Evolutionary conservation across 2,888 invertebrate genomes (phyloP).

Genomic region (Drosophila mercatorum): DNA sequence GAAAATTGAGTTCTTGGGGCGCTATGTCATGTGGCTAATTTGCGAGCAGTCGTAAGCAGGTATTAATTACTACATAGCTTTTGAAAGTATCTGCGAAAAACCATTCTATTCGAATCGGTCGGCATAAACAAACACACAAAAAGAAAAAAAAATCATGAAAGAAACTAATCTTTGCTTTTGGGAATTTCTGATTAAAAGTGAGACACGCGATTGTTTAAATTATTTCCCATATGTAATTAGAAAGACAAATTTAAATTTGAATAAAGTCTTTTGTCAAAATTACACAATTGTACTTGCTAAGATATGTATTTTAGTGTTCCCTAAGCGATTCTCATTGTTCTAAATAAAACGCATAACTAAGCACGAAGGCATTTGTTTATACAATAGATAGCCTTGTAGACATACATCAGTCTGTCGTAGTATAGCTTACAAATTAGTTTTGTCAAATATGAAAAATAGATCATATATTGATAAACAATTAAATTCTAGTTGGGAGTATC

Average conservation of each 20-base stretch:
- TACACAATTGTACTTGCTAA: slow-evolving; percentile 19
- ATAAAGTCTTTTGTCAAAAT: slow-evolving; percentile 50
- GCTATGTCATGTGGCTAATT: slow-evolving; percentile 67
- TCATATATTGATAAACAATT: no score
- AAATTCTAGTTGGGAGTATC: background rate
- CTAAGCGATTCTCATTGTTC: slow-evolving; percentile 41
- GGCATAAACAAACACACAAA: slow-evolving; percentile 27
- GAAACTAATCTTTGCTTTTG: slow-evolving; percentile 47
- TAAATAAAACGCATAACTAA: background rate
- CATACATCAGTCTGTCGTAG: background rate
- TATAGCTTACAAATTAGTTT: background rate
- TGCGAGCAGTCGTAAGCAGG: slow-evolving; percentile 63
- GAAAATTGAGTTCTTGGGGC: slow-evolving; percentile 42
- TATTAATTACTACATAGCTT: slow-evolving; percentile 65
- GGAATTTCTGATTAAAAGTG: slow-evolving; percentile 41
- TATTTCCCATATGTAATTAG: slow-evolving; percentile 59
- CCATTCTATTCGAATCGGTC: slow-evolving; percentile 57
- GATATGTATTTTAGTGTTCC: slow-evolving; percentile 20
- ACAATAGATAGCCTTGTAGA: background rate
- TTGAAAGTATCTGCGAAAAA: slow-evolving; percentile 47
- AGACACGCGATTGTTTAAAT: slow-evolving; percentile 56
- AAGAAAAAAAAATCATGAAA: slow-evolving; percentile 18
- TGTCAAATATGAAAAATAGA: background rate
- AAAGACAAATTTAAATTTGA: slow-evolving; percentile 48
- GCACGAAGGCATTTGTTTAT: background rate